Base-by-base conservation (phyloP, 2,113 vertebrate genomes). In the Elephas maximus region DNA sequence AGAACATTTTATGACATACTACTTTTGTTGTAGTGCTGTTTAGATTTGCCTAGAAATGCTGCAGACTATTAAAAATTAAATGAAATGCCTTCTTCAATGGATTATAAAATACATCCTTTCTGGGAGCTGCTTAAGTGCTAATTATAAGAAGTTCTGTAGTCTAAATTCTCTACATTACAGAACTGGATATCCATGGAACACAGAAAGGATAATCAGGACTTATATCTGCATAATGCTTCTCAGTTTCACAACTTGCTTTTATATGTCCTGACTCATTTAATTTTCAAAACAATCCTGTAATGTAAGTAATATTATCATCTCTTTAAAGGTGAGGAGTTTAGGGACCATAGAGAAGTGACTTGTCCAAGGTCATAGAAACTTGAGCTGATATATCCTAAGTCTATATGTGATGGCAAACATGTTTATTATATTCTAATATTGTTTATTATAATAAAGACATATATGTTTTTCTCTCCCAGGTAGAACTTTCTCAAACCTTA, bases 41-140 rank as follows among this genome's bases (percentile, higher is more conserved):
- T 96, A 51, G 45, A 80, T 94, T 94, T 96, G 67, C 65, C 63
- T 87, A 71, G 76, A 95, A 96, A 81, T 95, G 44, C 33, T 88
- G 24, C 33, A 81, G 41, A 95, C 10, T 62, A 80, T 83, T 91
- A 96, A 89, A 96, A 96, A 87, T 93, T 88, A 96, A 93, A 26
- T 60, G 26, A 79, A 91, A 86, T 94, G 10, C 9, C 51, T 93
- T 92, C 37, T 73, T 88, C 41, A 96, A 92, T 93, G 33, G 45
- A 96, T 87, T 85, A 83, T 60, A 93, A 98, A 96, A 79, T 90
- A 63, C 21, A 85, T 44, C 30, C 33, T 84, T 69, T 57, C 20
- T 41, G 76, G 62, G 37, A 92, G 45, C 8, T 90, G 73, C 57
- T 14, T 93, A 93, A 73, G 11, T 86, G 45, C 33, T 92, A 94